These are phyloP conservation scores for Eremophila alpestris DNA, from an alignment of 2,797 vertebrate genomes.

Conservation along the genomic window DNA sequence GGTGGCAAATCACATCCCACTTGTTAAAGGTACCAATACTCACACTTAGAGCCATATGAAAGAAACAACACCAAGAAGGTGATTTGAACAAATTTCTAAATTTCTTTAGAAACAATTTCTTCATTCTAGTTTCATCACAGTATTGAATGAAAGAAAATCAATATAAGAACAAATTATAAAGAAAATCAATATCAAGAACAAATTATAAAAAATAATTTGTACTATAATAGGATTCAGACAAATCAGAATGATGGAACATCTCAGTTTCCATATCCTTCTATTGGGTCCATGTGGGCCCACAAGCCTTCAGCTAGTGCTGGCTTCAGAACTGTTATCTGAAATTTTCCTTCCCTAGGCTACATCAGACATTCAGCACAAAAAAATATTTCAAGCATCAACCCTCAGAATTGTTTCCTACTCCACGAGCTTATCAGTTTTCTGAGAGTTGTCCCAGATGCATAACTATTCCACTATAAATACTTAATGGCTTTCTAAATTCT, in stretches of 20 bases:
- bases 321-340: not conserved
- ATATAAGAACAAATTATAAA: not conserved
- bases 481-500: not conserved
- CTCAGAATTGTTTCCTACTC: not conserved
- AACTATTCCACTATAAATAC: not conserved
- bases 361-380: not conserved
- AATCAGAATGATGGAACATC: not conserved
- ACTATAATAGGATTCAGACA: not conserved
- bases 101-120: not conserved
- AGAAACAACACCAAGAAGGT: not conserved
- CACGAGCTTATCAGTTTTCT: not conserved
- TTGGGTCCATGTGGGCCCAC: not conserved
- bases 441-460: not conserved
- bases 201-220: not conserved
- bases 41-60: not conserved
- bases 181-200: not conserved
- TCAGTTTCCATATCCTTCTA: not conserved
- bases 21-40: not conserved
- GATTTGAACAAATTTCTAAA: not conserved
- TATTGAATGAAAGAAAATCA: not conserved
- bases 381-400: not conserved
- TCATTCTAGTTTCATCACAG: not conserved
- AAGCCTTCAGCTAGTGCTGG: not conserved
- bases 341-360: not conserved
- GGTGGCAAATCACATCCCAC: not conserved